Evolutionary conservation across 1,140 invertebrate genomes (phyloP), one percentile per base, ranked within the genome.

Genomic region (Caenorhabditis tropicalis): DNA sequence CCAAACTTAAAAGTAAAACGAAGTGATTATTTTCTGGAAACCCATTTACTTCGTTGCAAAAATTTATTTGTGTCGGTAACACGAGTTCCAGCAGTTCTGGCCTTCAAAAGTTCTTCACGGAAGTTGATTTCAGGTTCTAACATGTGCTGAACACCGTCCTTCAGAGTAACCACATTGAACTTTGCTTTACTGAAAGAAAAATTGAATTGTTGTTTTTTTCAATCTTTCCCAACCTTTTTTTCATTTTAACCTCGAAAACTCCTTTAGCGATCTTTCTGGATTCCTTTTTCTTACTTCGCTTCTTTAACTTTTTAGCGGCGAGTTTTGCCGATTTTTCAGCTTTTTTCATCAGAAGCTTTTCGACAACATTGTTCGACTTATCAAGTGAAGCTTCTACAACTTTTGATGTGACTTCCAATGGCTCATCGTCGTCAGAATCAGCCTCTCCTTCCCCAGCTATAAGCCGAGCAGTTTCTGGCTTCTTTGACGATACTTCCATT

Each of bases 211-310:
- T 0, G 29, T 7, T 27, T 56, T 56, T 56, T n/a, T n/a, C n/a
- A n/a, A 1, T 7, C 7, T 9, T 27, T 29, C 24, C 53, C 24
- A 12, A 74, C 65, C 65, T 74, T 46, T 74, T 74, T 15, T 74
- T 74, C 65, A 74, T 74, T 74, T 46, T 74, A 21, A 74, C 65
- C 24, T 74, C 19, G 24, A 74, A 74, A 21, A 74, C 65, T 24
- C 65, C 65, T 10, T 74, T 36, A 15, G 65, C 6, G n/a, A 74
- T 46, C 36, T 74, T 74, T 12, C 43, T 74, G 3, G 36, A 12
- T n/a, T 74, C 65, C 36, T 74, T 74, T n/a, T 74, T 74, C 36
- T 74, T 74, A n/a, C 29, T 74, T 74, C 65, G 33, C 36, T 74
- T 74, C 65, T 74, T 74, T 36, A 74, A 43, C n/a, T 74, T 74